phyloP scores from a whole-genome alignment of 2,113 vertebrate species.

The Naja naja region DNA sequence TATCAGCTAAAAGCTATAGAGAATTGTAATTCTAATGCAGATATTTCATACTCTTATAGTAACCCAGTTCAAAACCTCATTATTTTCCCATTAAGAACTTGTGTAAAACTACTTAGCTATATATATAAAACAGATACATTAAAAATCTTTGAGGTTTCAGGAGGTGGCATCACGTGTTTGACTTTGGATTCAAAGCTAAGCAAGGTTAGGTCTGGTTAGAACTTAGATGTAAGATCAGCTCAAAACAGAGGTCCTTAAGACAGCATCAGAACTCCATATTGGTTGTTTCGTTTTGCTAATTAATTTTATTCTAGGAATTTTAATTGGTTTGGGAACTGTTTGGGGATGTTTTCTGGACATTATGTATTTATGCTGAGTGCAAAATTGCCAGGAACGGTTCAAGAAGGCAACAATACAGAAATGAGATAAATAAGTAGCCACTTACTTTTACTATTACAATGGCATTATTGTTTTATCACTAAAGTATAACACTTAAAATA shows the following conservation, averaged over 20 bases:
- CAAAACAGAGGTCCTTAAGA: not conserved
- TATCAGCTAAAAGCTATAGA: not conserved
- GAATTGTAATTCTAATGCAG: not conserved
- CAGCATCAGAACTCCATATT: not conserved
- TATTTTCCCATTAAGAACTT: too few relatives aligned
- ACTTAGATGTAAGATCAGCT: not conserved
- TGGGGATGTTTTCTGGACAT: not conserved
- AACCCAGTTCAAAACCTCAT: not conserved
- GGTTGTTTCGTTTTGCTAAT: not conserved
- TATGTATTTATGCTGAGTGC: not conserved
- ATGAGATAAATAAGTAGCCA: not conserved
- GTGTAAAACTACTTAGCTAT: too few relatives aligned
- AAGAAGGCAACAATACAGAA: not conserved
- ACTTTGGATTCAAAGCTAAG: not conserved
- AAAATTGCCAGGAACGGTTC: not conserved
- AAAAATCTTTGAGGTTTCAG: not conserved
- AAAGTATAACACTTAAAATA: not conserved
- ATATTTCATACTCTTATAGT: not conserved
- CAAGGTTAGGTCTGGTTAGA: not conserved
- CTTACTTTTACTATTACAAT: not conserved
- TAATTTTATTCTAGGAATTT: not conserved
- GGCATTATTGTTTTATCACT: not conserved
- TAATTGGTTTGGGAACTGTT: not conserved
- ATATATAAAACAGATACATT: not conserved
- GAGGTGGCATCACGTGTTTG: not conserved